Conservation (phyloP, 2,797 vertebrate species). For the Cynopterus sphinx region DNA sequence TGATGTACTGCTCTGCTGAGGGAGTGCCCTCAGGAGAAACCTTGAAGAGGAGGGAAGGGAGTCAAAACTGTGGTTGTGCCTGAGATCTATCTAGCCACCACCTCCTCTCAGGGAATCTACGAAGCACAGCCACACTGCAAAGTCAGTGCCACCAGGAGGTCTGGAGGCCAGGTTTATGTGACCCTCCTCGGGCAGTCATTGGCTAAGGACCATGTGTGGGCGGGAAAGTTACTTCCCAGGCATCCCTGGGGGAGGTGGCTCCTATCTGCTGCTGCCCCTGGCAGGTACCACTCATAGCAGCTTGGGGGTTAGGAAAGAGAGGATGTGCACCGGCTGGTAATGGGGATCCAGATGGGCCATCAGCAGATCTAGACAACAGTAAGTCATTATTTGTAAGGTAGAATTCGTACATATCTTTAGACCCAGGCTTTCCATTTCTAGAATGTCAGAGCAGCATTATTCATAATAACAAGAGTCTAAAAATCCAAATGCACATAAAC, state of each 20-base stretch:
- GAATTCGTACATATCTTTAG: neutral
- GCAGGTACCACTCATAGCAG: neutral
- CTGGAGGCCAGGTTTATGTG: neutral
- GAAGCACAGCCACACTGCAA: neutral
- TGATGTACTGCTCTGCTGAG: neutral
- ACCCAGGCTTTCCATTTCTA: neutral
- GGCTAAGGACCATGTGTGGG: neutral
- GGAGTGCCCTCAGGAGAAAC: neutral
- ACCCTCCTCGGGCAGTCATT: neutral
- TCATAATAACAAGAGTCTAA: neutral
- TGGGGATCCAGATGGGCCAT: neutral
- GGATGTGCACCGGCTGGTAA: neutral
- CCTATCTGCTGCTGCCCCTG: neutral
- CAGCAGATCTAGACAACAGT: neutral
- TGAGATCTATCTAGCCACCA: neutral
- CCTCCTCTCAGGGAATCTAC: neutral
- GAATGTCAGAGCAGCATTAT: neutral
- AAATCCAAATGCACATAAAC: neutral
- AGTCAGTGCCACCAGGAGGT: neutral
- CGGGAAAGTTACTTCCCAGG: too few relatives aligned
- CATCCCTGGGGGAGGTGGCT: neutral
- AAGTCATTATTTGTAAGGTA: neutral
- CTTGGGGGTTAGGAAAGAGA: too few relatives aligned
- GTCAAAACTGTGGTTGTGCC: neutral
- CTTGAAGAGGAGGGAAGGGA: neutral